Evolutionary conservation across 92 coral and sea anemone genomes (phyloP).

Genomic region (Muricea muricata): DNA sequence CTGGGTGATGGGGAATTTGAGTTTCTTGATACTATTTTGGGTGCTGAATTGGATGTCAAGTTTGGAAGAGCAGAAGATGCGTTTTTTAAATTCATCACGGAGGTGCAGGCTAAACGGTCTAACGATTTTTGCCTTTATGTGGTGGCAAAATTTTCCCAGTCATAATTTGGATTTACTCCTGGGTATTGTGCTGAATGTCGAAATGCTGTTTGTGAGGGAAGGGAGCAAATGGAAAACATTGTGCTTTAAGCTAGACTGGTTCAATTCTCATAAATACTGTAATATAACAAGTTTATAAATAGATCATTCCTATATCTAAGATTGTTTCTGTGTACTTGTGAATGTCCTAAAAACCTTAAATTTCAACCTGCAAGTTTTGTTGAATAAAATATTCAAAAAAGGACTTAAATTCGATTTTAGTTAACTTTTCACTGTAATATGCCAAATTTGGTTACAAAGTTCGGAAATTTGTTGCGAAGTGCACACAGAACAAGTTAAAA

Average conservation of each 20-base stretch:
- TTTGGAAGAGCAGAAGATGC: constrained; percentile 7
- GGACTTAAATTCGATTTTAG: too few species aligned
- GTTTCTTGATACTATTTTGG: neutral
- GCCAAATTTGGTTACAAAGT: too few species aligned
- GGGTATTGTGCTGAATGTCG: neutral
- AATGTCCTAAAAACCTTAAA: too few species aligned
- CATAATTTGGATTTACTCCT: neutral
- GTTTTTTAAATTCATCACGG: neutral
- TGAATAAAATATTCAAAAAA: too few species aligned
- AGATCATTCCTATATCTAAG: too few species aligned
- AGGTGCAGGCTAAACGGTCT: neutral
- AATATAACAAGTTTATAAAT: too few species aligned
- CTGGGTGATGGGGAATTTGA: neutral
- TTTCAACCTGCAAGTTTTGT: too few species aligned
- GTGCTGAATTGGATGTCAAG: neutral
- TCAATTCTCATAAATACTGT: too few species aligned
- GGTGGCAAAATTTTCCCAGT: neutral
- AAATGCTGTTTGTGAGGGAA: neutral
- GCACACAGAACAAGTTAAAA: too few species aligned
- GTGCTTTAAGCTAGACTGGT: constrained; percentile 7
- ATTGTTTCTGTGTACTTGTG: too few species aligned
- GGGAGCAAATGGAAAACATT: constrained; percentile 30
- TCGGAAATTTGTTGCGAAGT: too few species aligned
- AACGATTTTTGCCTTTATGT: neutral
- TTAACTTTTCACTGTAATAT: too few species aligned